These are phyloP conservation scores for Arctopsyche grandis DNA, from an alignment of 1,140 invertebrate genomes.

Conservation along the genomic window DNA sequence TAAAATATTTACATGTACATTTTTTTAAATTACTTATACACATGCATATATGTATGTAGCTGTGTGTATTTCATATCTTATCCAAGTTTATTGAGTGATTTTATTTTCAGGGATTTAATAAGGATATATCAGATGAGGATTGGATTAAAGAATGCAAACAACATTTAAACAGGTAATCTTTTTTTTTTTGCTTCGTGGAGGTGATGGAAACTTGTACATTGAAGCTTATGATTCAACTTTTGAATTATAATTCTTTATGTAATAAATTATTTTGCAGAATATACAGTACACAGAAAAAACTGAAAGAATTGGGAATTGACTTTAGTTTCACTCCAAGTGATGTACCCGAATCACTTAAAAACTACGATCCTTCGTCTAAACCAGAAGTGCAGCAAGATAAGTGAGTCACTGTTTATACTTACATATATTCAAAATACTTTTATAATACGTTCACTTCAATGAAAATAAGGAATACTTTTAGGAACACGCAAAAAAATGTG, in stretches of 20 bases:
- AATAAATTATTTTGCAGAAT: constrained; percentile 43
- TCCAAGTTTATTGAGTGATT: not conserved
- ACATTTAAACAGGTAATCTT: constrained; percentile 60
- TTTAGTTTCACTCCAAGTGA: constrained; percentile 64
- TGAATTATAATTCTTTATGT: too few relatives aligned
- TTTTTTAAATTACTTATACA: not conserved
- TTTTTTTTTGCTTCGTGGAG: too few relatives aligned
- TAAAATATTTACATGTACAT: too few relatives aligned
- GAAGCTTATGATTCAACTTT: too few relatives aligned
- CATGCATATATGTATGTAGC: not conserved
- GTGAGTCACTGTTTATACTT: too few relatives aligned
- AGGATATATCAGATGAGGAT: constrained; percentile 57
- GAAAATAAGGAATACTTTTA: not conserved
- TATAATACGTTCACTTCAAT: not conserved
- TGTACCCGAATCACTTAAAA: constrained; percentile 58
- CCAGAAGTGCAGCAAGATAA: too few relatives aligned
- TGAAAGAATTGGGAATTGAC: constrained; percentile 60
- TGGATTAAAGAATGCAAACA: constrained; percentile 59
- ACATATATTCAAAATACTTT: too few relatives aligned
- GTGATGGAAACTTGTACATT: too few relatives aligned
- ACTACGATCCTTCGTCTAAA: constrained; percentile 26
- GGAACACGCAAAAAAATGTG: not conserved
- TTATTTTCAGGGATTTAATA: constrained; percentile 53
- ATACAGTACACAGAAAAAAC: constrained; percentile 60
- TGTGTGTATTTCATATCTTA: not conserved